Conservation (phyloP, 2,888 invertebrate species). For the Epistrophe grossulariae region DNA sequence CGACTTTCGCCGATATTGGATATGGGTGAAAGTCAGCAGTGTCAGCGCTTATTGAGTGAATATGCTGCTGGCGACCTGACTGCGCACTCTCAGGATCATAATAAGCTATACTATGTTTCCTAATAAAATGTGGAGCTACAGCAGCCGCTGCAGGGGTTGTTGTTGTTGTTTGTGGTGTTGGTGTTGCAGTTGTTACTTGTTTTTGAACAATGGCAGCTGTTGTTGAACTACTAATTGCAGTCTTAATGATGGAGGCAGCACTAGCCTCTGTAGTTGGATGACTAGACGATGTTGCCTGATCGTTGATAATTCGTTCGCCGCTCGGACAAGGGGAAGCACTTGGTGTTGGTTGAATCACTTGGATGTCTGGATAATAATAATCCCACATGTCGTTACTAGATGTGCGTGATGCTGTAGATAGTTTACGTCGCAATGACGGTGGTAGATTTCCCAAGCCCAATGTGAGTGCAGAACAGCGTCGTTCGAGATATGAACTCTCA, state of each 20-base stretch:
- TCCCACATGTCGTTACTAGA: conserved; percentile 85
- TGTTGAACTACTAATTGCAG: conserved; percentile 75
- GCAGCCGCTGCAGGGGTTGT: conserved; percentile 70
- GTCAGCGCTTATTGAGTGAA: conserved; percentile 82
- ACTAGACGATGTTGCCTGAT: conserved; percentile 73
- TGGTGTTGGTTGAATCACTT: conserved; percentile 92
- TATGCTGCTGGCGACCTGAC: conserved; percentile 81
- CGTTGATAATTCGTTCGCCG: conserved; percentile 85
- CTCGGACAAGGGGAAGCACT: conserved; percentile 92
- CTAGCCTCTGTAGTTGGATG: conserved; percentile 51
- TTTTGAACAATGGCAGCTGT: conserved; percentile 63
- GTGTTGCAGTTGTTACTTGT: conserved; percentile 57
- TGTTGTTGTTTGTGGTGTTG: conserved; percentile 67
- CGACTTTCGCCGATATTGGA: conserved; percentile 71
- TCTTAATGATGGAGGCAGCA: conserved; percentile 68
- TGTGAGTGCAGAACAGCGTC: conserved; percentile 91
- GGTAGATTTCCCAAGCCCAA: conserved; percentile 88
- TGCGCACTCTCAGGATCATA: conserved; percentile 82
- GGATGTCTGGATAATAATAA: conserved; percentile 87
- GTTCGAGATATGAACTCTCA: conserved; percentile 92
- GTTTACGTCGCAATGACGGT: conserved; percentile 81
- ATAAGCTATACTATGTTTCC: conserved; percentile 82
- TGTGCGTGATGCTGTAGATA: conserved; percentile 81
- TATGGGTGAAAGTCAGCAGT: conserved; percentile 82
- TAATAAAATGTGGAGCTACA: conserved; percentile 78